Percentiles rank a stretch among this genome's conserved stretches.
These are phyloP conservation scores for Halocaridina rubra DNA, from an alignment of 2,888 invertebrate species.

Conservation along the genomic window DNA sequence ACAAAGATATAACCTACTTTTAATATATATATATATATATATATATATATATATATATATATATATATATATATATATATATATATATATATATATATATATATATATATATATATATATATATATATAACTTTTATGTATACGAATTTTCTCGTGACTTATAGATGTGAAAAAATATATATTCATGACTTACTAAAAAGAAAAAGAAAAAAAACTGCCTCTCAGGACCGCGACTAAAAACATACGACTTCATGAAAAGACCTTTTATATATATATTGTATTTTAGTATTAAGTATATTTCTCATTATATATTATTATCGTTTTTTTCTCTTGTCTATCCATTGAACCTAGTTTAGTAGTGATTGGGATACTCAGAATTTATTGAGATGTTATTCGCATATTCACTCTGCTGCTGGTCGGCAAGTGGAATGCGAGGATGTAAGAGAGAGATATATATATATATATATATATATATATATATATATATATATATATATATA, in stretches of 20 bases:
- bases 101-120: background rate
- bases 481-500: background rate
- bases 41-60: background rate
- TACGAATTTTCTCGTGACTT: no score
- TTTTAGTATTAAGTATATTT: background rate
- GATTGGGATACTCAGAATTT: background rate
- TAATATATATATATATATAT: background rate
- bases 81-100: background rate
- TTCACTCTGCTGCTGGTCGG: no score
- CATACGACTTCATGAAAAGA: no score
- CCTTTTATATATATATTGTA: no score
- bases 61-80: conserved; percentile 27
- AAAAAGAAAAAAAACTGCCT: no score
- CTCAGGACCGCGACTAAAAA: no score
- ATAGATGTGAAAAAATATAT: no score
- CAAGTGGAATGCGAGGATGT: no score
- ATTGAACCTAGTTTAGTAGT: background rate
- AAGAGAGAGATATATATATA: no score
- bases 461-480: background rate
- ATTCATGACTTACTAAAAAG: no score
- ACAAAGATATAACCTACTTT: background rate
- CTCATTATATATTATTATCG: background rate
- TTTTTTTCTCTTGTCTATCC: background rate
- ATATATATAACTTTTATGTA: background rate
- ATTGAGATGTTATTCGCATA: background rate